Evolutionary conservation across 2,113 vertebrate genomes (phyloP).

Genomic region (Corythaixoides concolor): DNA sequence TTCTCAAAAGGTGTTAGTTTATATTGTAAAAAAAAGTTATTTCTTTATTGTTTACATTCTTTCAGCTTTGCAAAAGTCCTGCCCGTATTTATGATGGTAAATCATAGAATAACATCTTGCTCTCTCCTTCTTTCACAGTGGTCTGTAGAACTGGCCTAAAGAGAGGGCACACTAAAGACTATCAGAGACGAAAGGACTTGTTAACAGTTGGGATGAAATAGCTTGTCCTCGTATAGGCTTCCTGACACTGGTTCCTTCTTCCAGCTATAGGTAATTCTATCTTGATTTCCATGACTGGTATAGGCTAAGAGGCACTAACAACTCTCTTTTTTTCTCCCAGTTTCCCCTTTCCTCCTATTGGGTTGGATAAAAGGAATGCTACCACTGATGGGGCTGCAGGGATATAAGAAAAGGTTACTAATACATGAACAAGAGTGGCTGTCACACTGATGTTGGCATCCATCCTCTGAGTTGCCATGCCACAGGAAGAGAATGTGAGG

Average conservation of each 20-base stretch:
- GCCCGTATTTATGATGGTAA: not conserved
- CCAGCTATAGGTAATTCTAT: not conserved
- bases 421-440: too few relatives aligned
- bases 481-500: not conserved
- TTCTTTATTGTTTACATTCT: not conserved
- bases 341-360: not conserved
- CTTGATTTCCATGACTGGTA: not conserved
- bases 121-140: not conserved
- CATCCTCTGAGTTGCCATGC: not conserved
- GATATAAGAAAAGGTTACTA: not conserved
- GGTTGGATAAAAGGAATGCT: not conserved
- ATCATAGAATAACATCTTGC: not conserved
- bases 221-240: not conserved
- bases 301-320: not conserved
- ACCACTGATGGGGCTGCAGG: not conserved
- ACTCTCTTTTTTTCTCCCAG: not conserved
- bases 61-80: not conserved
- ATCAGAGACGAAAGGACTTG: not conserved
- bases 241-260: not conserved
- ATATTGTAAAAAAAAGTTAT: not conserved
- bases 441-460: not conserved
- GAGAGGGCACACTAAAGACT: not conserved
- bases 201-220: not conserved
- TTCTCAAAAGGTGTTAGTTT: not conserved
- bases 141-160: not conserved